phyloP scores from a whole-genome alignment of 92 coral and sea anemone genomes.

The Epizoanthus stellaris region DNA sequence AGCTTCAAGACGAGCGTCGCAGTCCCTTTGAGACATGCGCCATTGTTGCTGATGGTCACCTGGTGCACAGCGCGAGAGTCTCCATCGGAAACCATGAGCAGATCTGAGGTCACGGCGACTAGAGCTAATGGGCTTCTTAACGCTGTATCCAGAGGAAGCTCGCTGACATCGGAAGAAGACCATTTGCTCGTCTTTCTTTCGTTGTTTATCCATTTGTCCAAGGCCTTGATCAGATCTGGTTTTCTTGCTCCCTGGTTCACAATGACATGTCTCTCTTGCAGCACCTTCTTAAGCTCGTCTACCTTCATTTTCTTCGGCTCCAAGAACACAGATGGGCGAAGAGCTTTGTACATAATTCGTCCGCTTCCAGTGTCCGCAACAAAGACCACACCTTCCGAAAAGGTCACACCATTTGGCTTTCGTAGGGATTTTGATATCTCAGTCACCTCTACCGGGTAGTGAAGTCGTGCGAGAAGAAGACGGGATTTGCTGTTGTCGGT shows the following conservation, averaged over 20 bases:
- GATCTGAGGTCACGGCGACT: slow-evolving; percentile 29
- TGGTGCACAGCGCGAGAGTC: slow-evolving; percentile 41
- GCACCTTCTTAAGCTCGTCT: background rate
- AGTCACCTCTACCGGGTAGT: slow-evolving; percentile 52
- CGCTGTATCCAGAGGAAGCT: slow-evolving; percentile 32
- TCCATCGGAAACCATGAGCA: slow-evolving; percentile 29
- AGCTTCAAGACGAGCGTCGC: slow-evolving; percentile 37
- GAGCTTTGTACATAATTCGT: slow-evolving; percentile 40
- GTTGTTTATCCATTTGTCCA: background rate
- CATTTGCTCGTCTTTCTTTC: slow-evolving; percentile 28
- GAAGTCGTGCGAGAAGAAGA: slow-evolving; percentile 53
- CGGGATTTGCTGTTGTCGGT: slow-evolving; percentile 40
- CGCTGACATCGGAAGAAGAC: slow-evolving; percentile 22
- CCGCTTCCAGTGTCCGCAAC: slow-evolving; percentile 41
- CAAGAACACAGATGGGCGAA: slow-evolving; percentile 24
- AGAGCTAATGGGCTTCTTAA: slow-evolving; percentile 24
- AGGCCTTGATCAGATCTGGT: slow-evolving; percentile 13
- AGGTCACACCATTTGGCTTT: slow-evolving; percentile 29
- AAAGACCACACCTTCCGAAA: slow-evolving; percentile 32
- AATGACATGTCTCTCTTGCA: slow-evolving; percentile 20
- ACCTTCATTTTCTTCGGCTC: slow-evolving; percentile 47
- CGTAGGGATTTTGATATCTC: slow-evolving; percentile 54
- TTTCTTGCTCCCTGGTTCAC: background rate
- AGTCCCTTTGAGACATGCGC: slow-evolving; percentile 46
- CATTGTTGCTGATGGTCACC: slow-evolving; percentile 52